phyloP scores from a whole-genome alignment of 2,797 vertebrate species.

The Leontocebus nigricollis region DNA sequence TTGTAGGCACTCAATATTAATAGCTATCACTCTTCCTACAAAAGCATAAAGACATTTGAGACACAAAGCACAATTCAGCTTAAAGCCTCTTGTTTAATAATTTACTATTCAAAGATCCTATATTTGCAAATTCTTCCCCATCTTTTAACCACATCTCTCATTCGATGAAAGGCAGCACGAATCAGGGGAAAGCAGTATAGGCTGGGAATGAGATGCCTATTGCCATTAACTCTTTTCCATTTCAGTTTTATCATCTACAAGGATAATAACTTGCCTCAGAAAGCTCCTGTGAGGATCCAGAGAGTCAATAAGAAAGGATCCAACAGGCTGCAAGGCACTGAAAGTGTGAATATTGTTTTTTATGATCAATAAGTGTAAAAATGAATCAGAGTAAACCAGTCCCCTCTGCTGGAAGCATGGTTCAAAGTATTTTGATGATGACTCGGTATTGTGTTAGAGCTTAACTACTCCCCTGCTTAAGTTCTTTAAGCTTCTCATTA shows the following conservation, averaged over 20 bases:
- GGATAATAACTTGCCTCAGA: neutral
- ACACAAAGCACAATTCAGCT: neutral
- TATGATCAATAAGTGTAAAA: neutral
- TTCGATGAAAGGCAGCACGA: conserved; percentile 1
- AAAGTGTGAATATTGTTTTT: neutral
- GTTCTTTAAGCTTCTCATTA: conserved; percentile 31
- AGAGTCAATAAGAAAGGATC: conserved; percentile 8
- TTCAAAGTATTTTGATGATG: neutral
- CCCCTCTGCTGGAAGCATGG: neutral
- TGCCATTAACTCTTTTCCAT: neutral
- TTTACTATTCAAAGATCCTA: neutral
- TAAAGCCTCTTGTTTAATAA: conserved; percentile 15
- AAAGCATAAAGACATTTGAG: conserved; percentile 10
- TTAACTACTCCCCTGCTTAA: conserved; percentile 19
- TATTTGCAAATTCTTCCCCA: neutral
- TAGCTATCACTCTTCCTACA: neutral
- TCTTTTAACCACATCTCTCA: conserved; percentile 7
- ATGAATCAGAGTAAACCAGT: conserved; percentile 1
- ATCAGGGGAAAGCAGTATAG: neutral
- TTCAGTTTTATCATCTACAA: conserved; percentile 36
- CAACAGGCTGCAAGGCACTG: neutral
- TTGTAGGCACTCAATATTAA: neutral
- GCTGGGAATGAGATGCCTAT: neutral
- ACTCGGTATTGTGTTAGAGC: neutral
- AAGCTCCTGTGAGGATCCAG: neutral